Evolutionary conservation across 2,113 vertebrate genomes (phyloP), one percentile per base, ranked within the genome.

Genomic region (Otis tarda): DNA sequence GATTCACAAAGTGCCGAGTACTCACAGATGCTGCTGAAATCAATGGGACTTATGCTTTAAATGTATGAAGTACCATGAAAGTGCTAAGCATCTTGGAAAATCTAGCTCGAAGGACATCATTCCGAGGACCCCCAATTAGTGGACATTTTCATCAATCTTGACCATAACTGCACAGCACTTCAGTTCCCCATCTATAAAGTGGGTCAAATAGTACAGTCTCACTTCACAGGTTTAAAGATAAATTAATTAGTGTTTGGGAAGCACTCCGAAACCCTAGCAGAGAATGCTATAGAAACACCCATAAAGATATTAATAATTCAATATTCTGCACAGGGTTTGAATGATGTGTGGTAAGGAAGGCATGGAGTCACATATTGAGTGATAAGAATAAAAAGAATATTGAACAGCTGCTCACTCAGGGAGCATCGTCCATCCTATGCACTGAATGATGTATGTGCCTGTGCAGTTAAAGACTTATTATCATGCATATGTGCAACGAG

Each of bases 331-430:
- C 45, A 35, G 91, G 53, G 37, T 82, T 89, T 96, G 92, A 96
- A 87, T 94, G 93, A 94, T 96, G 81, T 89, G 80, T 77, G 47
- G 90, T 92, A 92, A 95, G 70, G 89, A 96, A 95, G 61, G 83
- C 91, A 96, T 96, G 90, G 95, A 96, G 89, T 73, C 87, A 96
- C 91, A 95, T 96, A 96, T 93, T 96, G 96, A 96, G 87, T 96
- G 95, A 96, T 96, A 96, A 94, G 95, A 95, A 96, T 97, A 96
- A 96, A 96, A 92, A 78, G 90, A 97, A 94, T 96, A 95, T 96
- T 95, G 95, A 97, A 96, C 94, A 97, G 94, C 95, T 96, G 95
- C 94, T 95, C 95, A 87, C 89, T 96, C 65, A 0, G 74, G 81
- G 94, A 94, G 80, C 92, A 89, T 90, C 9, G 89, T 96, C 96